Percentiles rank a stretch among this genome's conserved stretches.
Conservation (phyloP, 2,113 vertebrate species). For the Silurus meridionalis region DNA sequence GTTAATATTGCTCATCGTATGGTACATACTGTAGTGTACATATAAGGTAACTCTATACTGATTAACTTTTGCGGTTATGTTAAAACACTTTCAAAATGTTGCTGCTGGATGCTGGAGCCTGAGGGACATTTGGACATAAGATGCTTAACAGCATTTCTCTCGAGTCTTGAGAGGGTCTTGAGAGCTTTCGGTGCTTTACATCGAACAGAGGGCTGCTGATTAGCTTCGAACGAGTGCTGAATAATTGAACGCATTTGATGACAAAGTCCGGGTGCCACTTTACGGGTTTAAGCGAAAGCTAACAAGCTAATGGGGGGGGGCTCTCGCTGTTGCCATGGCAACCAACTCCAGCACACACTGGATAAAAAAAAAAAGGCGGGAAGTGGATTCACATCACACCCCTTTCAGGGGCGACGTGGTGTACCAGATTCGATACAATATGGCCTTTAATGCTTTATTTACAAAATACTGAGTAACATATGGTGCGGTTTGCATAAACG, state of each 20-base stretch:
- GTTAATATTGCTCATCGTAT: neutral
- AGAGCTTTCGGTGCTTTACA: slow-evolving; percentile 12
- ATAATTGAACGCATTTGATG: slow-evolving; percentile 53
- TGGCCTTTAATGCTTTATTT: neutral
- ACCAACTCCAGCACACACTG: slow-evolving; percentile 32
- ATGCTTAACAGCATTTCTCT: slow-evolving; percentile 19
- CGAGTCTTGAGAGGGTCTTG: slow-evolving; percentile 4
- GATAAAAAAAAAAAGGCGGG: slow-evolving; percentile 22
- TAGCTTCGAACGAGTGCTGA: slow-evolving; percentile 34
- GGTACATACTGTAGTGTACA: neutral
- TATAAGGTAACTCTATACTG: neutral
- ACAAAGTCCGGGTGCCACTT: slow-evolving; percentile 31
- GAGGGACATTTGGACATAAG: neutral
- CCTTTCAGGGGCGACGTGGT: neutral
- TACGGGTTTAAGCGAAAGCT: slow-evolving; percentile 32
- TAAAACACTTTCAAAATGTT: neutral
- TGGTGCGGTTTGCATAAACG: neutral
- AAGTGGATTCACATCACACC: slow-evolving; percentile 26
- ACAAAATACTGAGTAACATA: neutral
- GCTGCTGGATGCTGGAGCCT: neutral
- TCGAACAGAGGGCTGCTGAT: slow-evolving; percentile 23
- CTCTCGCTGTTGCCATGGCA: slow-evolving; percentile 57
- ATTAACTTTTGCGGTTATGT: neutral
- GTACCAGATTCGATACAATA: slow-evolving; percentile 18
- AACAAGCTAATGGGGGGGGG: slow-evolving; percentile 19